A percentile compares a stretch with the other conserved stretches of the same genome.
Conservation (phyloP, 1,140 invertebrate genomes). For the Mesaphorura yosii region DNA sequence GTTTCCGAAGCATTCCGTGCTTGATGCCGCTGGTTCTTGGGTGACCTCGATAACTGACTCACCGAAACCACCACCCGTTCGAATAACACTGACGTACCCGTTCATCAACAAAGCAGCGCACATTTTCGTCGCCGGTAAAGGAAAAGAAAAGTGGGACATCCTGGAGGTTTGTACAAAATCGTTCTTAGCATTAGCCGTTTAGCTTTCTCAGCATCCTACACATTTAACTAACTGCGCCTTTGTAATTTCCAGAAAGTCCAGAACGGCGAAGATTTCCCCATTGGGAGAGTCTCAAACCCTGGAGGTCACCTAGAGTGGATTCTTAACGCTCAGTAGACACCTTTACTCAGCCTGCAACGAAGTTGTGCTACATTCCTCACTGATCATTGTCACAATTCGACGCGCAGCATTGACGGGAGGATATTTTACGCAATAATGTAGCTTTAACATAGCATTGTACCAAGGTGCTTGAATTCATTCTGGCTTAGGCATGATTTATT, state of each 20-base stretch:
- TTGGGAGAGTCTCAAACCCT: conserved; percentile 28
- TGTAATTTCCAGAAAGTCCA: conserved; percentile 18
- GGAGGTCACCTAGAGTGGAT: conserved; percentile 30
- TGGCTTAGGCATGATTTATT: not conserved
- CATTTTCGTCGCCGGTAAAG: conserved; percentile 67
- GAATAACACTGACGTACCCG: conserved; percentile 86
- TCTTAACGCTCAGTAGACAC: conserved; percentile 5
- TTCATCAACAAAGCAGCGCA: conserved; percentile 77
- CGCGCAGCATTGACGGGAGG: too few species aligned
- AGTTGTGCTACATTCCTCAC: too few species aligned
- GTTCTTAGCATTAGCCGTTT: not conserved
- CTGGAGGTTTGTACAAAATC: conserved; percentile 54
- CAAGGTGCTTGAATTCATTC: not conserved
- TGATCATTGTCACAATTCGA: too few species aligned
- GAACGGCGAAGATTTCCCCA: conserved; percentile 26
- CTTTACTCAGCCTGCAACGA: too few species aligned
- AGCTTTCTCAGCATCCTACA: not conserved
- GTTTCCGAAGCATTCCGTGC: conserved; percentile 72
- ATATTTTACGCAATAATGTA: too few species aligned
- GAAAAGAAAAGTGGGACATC: conserved; percentile 65
- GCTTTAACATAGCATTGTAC: too few species aligned
- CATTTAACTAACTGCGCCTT: not conserved
- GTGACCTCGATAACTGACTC: conserved; percentile 80
- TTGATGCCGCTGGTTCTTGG: conserved; percentile 54
- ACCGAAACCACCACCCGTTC: conserved; percentile 82